Evolutionary conservation across 2,113 vertebrate genomes (phyloP).

Genomic region (Montifringilla adamsi): DNA sequence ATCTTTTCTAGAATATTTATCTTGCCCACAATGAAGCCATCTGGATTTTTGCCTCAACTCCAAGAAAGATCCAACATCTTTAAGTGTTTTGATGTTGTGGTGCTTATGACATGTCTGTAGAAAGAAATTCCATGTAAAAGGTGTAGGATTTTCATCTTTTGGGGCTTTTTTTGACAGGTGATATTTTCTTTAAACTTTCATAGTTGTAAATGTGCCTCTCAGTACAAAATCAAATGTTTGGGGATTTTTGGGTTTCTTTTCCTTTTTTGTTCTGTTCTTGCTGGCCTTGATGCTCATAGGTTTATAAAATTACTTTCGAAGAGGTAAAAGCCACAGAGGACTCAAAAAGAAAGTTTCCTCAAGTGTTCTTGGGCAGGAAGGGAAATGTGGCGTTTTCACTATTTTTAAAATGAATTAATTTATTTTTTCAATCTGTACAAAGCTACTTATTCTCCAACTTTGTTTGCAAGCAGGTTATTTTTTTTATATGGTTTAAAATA

Average conservation of each 20-base stretch:
- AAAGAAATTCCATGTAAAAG: background rate
- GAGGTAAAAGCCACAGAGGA: background rate
- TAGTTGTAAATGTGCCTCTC: background rate
- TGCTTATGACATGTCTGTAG: background rate
- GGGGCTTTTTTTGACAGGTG: background rate
- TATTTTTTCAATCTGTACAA: background rate
- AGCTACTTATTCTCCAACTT: background rate
- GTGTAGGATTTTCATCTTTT: background rate
- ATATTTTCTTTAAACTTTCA: background rate
- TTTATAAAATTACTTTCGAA: background rate
- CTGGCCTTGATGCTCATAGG: background rate
- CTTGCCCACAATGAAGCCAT: background rate
- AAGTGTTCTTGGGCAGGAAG: background rate
- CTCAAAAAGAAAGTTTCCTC: background rate
- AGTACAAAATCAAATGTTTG: background rate
- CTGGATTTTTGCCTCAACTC: background rate
- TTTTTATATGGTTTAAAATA: background rate
- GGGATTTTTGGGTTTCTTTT: accelerated
- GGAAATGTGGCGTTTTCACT: background rate
- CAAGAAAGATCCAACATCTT: background rate
- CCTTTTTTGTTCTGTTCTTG: background rate
- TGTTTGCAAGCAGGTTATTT: background rate
- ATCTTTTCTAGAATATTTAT: background rate
- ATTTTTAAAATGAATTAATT: background rate
- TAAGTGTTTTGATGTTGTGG: background rate